Evolutionary conservation across 1,140 invertebrate species (phyloP).

Genomic region (Dinothrombium tinctorium): DNA sequence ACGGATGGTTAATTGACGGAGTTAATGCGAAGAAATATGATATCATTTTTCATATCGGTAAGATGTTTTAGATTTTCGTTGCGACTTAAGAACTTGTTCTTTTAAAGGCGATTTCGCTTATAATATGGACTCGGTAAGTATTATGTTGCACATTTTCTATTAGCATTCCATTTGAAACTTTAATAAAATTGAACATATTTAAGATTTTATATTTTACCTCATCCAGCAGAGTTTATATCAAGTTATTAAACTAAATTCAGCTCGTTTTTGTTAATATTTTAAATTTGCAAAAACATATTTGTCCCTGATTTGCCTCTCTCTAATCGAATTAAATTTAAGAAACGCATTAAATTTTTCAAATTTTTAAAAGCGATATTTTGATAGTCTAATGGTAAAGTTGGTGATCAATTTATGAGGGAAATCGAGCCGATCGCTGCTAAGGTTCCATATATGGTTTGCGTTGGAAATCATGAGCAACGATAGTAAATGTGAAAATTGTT

Average conservation of each 20-base stretch:
- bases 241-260: slow-evolving; percentile 5
- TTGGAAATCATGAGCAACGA: slow-evolving; percentile 65
- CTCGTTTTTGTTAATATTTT: slow-evolving; percentile 22
- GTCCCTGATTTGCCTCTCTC: too few species aligned
- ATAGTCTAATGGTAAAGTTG: slow-evolving; percentile 41
- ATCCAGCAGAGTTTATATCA: too few species aligned
- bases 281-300: too few species aligned
- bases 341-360: too few species aligned
- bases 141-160: not conserved
- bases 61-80: not conserved
- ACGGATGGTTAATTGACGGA: slow-evolving; percentile 53
- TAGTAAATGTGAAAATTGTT: too few species aligned
- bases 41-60: slow-evolving; percentile 63
- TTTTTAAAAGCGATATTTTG: too few species aligned
- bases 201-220: too few species aligned
- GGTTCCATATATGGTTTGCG: slow-evolving; percentile 69
- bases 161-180: too few species aligned
- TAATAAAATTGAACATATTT: too few species aligned
- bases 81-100: not conserved
- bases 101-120: slow-evolving; percentile 56
- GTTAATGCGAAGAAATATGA: slow-evolving; percentile 51
- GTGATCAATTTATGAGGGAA: slow-evolving; percentile 73
- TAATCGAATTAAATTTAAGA: too few species aligned
- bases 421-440: slow-evolving; percentile 61
- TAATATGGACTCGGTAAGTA: slow-evolving; percentile 51